These are phyloP conservation scores for Drosophila orosa DNA, from an alignment of 1,140 invertebrate genomes.

Conservation along the genomic window DNA sequence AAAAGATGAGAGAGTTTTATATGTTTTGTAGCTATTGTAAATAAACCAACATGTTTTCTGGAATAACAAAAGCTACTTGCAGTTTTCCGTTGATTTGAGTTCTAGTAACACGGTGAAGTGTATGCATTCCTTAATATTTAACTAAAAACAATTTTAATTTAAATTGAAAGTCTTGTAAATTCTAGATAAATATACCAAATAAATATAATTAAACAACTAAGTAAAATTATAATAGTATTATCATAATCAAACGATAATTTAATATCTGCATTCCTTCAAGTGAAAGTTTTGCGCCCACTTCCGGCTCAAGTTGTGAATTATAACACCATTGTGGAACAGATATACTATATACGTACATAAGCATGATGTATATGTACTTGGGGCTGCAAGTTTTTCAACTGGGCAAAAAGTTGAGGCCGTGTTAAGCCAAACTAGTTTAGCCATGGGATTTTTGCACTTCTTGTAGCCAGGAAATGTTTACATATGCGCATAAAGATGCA, in stretches of 20 bases:
- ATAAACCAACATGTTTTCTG: background rate
- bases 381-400: conserved; percentile 39
- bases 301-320: conserved; percentile 63
- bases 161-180: background rate
- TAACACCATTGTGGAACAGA: conserved; percentile 56
- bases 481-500: conserved; percentile 78
- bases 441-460: conserved; percentile 70
- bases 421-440: conserved; percentile 60
- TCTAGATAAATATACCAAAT: background rate
- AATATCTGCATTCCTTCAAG: conserved; percentile 49
- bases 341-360: conserved; percentile 10
- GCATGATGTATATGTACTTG: conserved; percentile 29
- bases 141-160: background rate
- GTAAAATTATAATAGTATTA: background rate
- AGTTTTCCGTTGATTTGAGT: too few relatives aligned
- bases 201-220: background rate
- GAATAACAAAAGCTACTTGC: background rate
- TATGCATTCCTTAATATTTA: background rate
- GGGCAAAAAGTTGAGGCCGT: conserved; percentile 39
- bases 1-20: background rate
- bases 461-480: conserved; percentile 68
- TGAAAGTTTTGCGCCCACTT: conserved; percentile 50
- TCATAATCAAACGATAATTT: conserved; percentile 34
- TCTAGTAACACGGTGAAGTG: background rate
- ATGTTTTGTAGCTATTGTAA: background rate